A percentile compares a stretch with the other conserved stretches of the same genome.
These are phyloP conservation scores for Lycaon pictus DNA, from an alignment of 2,113 vertebrate species.

Conservation along the genomic window DNA sequence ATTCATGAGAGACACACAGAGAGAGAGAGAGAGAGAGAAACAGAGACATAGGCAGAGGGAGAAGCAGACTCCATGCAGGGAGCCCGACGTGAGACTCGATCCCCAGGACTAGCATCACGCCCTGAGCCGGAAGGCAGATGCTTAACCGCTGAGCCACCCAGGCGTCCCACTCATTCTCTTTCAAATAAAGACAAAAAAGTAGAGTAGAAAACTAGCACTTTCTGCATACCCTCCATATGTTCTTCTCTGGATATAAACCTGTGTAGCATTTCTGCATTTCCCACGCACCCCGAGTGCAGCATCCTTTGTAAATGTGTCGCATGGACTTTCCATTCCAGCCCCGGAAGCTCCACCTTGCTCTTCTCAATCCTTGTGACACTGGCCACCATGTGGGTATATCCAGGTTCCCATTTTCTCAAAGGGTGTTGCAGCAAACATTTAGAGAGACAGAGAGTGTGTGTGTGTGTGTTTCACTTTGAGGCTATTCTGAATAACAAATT, in stretches of 20 bases:
- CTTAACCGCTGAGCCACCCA: no score
- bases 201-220: rapidly evolving
- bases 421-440: rapidly evolving
- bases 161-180: no score
- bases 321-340: rapidly evolving
- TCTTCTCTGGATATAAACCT: not conserved
- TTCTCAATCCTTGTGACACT: rapidly evolving
- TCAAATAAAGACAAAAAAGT: no score
- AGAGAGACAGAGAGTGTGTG: no score
- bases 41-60: no score
- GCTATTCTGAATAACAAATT: not conserved
- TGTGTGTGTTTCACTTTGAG: not conserved
- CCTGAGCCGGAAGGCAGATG: no score
- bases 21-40: no score
- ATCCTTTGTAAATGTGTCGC: rapidly evolving
- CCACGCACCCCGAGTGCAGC: not conserved
- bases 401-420: not conserved
- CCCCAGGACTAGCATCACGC: no score
- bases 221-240: rapidly evolving
- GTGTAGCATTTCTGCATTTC: not conserved
- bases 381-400: rapidly evolving
- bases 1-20: no score
- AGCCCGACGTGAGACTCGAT: no score
- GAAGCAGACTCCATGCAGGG: no score
- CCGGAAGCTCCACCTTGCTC: rapidly evolving